A percentile compares a stretch with the other conserved stretches of the same genome.
Conservation (phyloP, 2,888 invertebrate species). For the Harpagoxenus sublaevis region DNA sequence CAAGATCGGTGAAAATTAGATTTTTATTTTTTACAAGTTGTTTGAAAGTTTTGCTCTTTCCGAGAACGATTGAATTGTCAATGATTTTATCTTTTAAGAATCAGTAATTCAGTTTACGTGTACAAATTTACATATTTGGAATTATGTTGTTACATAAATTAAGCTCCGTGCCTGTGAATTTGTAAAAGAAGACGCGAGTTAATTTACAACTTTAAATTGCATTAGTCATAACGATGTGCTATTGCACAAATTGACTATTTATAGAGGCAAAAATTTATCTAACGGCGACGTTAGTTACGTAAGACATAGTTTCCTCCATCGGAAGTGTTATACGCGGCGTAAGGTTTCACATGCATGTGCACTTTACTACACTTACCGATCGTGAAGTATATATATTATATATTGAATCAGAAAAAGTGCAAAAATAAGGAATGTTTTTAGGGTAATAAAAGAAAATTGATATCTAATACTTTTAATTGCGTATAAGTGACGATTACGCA, state of each 20-base stretch:
- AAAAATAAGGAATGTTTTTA: not conserved
- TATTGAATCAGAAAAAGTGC: not conserved
- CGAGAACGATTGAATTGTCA: not conserved
- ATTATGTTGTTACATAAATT: slow-evolving; percentile 10
- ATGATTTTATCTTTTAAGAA: not conserved
- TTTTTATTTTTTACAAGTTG: not conserved
- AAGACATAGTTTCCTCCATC: slow-evolving; percentile 19
- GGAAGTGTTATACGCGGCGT: not conserved
- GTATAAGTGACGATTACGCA: not conserved
- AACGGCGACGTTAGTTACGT: slow-evolving; percentile 23
- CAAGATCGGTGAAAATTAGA: not conserved
- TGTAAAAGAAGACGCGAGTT: not conserved
- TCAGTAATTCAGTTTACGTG: too few species aligned
- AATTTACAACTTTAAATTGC: slow-evolving; percentile 4
- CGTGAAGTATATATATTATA: not conserved
- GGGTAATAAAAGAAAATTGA: not conserved
- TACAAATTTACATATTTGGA: not conserved
- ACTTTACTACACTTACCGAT: slow-evolving; percentile 2
- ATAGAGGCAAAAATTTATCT: slow-evolving; percentile 16
- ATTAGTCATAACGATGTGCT: not conserved
- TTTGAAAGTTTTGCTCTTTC: not conserved
- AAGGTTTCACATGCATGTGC: slow-evolving; percentile 9
- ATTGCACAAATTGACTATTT: not conserved
- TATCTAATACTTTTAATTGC: not conserved
- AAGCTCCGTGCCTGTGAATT: not conserved